Evolutionary conservation across 2,797 vertebrate genomes (phyloP).

Genomic region (Neosilurus hyrtlii): DNA sequence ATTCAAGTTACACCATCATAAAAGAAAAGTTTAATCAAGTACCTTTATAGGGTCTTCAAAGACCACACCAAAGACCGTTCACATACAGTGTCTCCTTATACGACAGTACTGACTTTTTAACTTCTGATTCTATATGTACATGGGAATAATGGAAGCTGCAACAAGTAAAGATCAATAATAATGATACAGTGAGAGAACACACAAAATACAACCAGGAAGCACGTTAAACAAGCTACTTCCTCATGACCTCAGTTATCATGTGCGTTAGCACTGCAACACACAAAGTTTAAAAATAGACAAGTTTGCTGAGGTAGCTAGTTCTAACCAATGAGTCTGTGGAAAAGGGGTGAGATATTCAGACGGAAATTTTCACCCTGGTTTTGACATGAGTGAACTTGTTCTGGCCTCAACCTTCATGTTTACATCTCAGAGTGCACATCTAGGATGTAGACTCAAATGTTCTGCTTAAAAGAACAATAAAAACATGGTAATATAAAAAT

Average conservation of each 20-base stretch:
- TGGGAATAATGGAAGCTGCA: background rate
- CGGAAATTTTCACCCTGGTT: background rate
- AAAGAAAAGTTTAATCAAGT: background rate
- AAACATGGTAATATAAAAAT: background rate
- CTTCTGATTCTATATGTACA: background rate
- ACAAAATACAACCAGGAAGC: conserved; percentile 4
- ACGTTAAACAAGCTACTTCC: conserved; percentile 8
- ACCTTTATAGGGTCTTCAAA: background rate
- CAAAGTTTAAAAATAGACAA: background rate
- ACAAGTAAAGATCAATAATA: background rate
- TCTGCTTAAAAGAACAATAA: background rate
- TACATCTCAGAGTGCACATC: background rate
- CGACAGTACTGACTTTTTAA: background rate
- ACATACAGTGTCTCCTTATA: background rate
- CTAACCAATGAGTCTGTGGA: background rate
- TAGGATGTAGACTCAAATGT: background rate
- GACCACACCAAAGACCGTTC: background rate
- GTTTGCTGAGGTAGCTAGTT: background rate
- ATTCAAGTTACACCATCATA: background rate
- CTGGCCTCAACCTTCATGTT: background rate
- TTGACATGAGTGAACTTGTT: background rate
- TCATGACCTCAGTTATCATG: background rate
- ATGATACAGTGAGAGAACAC: background rate
- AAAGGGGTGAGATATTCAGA: background rate
- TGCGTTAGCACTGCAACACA: background rate